Conservation (phyloP, 2,888 invertebrate genomes). For the Junonia oenone region DNA sequence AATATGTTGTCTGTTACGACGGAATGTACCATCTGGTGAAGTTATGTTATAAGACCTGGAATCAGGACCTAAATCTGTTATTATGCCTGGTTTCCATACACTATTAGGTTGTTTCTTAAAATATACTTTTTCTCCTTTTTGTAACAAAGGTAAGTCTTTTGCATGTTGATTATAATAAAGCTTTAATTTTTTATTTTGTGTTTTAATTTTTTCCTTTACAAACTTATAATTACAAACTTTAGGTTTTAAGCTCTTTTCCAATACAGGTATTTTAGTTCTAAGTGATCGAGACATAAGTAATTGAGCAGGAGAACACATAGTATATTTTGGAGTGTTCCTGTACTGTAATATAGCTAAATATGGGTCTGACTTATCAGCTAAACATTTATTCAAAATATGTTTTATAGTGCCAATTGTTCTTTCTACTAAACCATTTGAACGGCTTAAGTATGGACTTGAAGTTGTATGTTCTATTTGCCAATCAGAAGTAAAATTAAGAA, state of each 20-base stretch:
- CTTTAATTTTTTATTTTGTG: not conserved
- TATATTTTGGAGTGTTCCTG: not conserved
- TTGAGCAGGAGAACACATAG: not conserved
- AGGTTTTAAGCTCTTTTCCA: not conserved
- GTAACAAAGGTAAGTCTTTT: not conserved
- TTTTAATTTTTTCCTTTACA: not conserved
- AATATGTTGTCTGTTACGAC: too few relatives aligned
- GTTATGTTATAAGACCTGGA: not conserved
- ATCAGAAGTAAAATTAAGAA: not conserved
- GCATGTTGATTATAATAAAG: not conserved
- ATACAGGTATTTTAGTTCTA: not conserved
- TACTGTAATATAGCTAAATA: not conserved
- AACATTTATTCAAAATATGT: not conserved
- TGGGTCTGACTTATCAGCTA: not conserved
- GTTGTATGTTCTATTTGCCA: not conserved
- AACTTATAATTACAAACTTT: not conserved
- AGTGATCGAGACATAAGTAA: not conserved
- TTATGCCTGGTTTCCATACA: too few relatives aligned
- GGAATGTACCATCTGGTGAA: not conserved
- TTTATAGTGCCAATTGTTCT: not conserved
- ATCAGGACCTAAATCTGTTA: too few relatives aligned
- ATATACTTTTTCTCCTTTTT: too few relatives aligned
- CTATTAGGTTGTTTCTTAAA: too few relatives aligned
- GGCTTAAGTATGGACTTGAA: not conserved
- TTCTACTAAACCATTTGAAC: not conserved